A percentile compares a stretch with the other conserved stretches of the same genome.
Conservation (phyloP, 2,888 invertebrate genomes). For the Trichogramma evanescens region DNA sequence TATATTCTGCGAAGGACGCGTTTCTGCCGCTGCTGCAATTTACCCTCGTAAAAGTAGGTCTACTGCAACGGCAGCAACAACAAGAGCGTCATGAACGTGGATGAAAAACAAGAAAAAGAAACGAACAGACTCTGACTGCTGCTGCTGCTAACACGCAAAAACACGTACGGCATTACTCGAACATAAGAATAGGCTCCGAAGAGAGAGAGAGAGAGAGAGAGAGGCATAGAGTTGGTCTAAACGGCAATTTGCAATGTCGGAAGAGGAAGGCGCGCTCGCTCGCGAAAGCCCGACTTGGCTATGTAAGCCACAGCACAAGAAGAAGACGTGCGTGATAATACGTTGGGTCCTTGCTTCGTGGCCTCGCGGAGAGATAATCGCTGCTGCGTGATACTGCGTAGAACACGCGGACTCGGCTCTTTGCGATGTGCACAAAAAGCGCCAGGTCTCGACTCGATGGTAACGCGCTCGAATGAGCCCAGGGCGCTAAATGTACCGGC, state of each 20-base stretch:
- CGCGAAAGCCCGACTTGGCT: neutral
- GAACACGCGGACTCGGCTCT: no score
- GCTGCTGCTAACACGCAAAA: neutral
- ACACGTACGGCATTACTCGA: neutral
- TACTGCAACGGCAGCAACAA: neutral
- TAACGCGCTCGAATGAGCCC: no score
- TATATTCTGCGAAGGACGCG: no score
- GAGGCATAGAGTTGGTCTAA: constrained; percentile 8
- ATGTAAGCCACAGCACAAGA: neutral
- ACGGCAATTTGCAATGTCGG: constrained; percentile 23
- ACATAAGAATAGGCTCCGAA: constrained; percentile 16
- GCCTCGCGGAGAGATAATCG: neutral
- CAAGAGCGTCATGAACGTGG: neutral
- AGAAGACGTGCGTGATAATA: neutral
- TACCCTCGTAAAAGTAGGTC: constrained; percentile 18
- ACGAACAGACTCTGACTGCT: neutral
- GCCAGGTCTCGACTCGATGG: no score
- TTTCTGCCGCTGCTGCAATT: constrained; percentile 5
- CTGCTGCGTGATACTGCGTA: neutral
- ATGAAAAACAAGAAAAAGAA: neutral
- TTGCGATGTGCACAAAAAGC: no score
- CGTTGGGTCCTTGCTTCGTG: neutral
- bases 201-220: neutral
- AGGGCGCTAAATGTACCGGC: no score
- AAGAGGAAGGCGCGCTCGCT: constrained; percentile 18